Conservation (phyloP, 2,888 invertebrate species). For the Tortricodes alternella region DNA sequence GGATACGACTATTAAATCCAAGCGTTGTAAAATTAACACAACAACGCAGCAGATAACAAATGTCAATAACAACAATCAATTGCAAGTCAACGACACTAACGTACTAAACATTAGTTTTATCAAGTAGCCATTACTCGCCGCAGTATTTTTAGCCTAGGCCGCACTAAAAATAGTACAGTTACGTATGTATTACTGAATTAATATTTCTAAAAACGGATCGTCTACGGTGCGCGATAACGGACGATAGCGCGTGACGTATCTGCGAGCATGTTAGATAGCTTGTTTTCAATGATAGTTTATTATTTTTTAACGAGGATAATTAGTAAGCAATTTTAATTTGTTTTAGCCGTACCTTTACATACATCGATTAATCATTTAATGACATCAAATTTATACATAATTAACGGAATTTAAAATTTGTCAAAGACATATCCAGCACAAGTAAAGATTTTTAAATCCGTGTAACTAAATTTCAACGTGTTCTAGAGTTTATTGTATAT, state of each 20-base stretch:
- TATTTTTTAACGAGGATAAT: constrained; percentile 44
- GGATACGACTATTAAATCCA: background rate
- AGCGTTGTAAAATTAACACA: constrained; percentile 10
- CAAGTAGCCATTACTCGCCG: constrained; percentile 74
- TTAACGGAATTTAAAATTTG: too few species aligned
- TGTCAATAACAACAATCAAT: constrained; percentile 63
- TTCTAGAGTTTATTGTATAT: too few species aligned
- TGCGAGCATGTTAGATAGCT: constrained; percentile 61
- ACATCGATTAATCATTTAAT: too few species aligned
- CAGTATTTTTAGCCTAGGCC: constrained; percentile 80
- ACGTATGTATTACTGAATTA: constrained; percentile 73
- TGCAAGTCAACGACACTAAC: constrained; percentile 76
- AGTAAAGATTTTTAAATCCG: too few species aligned
- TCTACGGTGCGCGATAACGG: constrained; percentile 68
- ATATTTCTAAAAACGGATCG: constrained; percentile 83
- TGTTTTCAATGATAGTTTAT: constrained; percentile 53
- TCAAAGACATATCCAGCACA: too few species aligned
- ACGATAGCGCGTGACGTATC: constrained; percentile 69
- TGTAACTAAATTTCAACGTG: too few species aligned
- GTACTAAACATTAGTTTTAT: constrained; percentile 75
- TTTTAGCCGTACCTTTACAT: constrained; percentile 9
- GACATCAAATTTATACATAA: too few species aligned
- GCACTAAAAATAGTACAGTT: constrained; percentile 81
- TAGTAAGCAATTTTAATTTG: constrained; percentile 28
- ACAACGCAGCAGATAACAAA: constrained; percentile 24